Evolutionary conservation across 2,888 invertebrate genomes (phyloP).

Genomic region (Eurytoma californica): DNA sequence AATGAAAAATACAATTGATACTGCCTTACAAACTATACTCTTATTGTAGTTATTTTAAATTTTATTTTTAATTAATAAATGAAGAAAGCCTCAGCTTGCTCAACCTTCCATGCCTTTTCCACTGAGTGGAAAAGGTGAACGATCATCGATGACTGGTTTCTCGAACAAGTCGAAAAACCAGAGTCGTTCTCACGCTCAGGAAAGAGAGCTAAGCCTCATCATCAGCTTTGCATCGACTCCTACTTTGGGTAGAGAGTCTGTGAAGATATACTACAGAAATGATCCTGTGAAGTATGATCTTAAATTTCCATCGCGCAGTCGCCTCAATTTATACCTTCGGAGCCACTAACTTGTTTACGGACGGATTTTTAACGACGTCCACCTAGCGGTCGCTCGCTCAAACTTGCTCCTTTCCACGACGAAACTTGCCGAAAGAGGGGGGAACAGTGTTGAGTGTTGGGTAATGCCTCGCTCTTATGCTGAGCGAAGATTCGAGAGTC

Average conservation of each 20-base stretch:
- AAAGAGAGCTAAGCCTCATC: constrained; percentile 77
- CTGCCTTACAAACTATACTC: too few relatives aligned
- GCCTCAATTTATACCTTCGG: neutral
- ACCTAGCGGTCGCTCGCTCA: neutral
- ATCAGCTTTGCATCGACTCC: constrained; percentile 78
- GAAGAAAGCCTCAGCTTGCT: constrained; percentile 66
- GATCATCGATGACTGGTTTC: constrained; percentile 69
- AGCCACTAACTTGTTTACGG: neutral
- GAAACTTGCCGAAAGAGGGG: neutral
- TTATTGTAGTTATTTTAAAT: neutral
- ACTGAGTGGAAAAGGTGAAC: constrained; percentile 66
- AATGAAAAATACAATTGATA: too few relatives aligned
- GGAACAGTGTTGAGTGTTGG: neutral
- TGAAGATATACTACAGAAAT: constrained; percentile 82
- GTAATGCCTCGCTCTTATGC: too few relatives aligned
- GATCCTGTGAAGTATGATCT: constrained; percentile 80
- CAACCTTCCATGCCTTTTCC: constrained; percentile 61
- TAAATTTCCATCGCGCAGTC: constrained; percentile 42
- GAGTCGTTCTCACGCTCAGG: constrained; percentile 73
- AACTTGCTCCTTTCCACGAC: neutral
- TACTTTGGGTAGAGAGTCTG: constrained; percentile 76
- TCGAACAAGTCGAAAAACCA: constrained; percentile 56
- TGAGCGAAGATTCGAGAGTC: neutral
- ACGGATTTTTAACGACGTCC: neutral
- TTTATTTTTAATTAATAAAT: constrained; percentile 6